Conservation (phyloP, 2,113 vertebrate species). For the Romanogobio albipinnatus region DNA sequence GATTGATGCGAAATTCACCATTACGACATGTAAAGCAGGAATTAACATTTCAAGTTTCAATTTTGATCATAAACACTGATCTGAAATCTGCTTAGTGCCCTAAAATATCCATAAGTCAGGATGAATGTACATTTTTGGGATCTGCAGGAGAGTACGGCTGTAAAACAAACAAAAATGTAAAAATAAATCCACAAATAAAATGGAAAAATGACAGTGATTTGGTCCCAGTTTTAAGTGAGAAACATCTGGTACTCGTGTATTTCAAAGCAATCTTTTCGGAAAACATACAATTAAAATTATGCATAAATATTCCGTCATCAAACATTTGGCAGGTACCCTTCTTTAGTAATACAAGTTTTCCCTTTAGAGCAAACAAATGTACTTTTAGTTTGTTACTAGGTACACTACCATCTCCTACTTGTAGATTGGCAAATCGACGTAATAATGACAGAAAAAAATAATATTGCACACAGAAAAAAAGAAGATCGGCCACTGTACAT, state of each 20-base stretch:
- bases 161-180: neutral
- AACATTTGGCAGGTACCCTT: slow-evolving; percentile 42
- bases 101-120: slow-evolving; percentile 10
- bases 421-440: neutral
- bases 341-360: slow-evolving; percentile 44
- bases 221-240: slow-evolving; percentile 47
- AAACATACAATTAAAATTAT: neutral
- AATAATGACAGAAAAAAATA: neutral
- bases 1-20: neutral
- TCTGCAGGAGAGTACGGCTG: neutral
- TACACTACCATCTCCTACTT: neutral
- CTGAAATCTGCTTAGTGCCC: slow-evolving; percentile 18
- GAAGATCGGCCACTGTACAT: neutral
- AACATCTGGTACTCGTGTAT: slow-evolving; percentile 20
- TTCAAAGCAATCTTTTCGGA: neutral
- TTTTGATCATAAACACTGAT: neutral
- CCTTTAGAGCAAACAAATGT: slow-evolving; percentile 35
- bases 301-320: neutral
- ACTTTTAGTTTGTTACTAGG: neutral
- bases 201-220: slow-evolving; percentile 36
- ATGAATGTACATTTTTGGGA: slow-evolving; percentile 21
- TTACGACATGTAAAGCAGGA: neutral
- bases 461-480: slow-evolving; percentile 22
- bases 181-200: slow-evolving; percentile 13
- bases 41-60: slow-evolving; percentile 6